Conservation (phyloP, 2,888 invertebrate genomes). For the Alloplasta piceator region DNA sequence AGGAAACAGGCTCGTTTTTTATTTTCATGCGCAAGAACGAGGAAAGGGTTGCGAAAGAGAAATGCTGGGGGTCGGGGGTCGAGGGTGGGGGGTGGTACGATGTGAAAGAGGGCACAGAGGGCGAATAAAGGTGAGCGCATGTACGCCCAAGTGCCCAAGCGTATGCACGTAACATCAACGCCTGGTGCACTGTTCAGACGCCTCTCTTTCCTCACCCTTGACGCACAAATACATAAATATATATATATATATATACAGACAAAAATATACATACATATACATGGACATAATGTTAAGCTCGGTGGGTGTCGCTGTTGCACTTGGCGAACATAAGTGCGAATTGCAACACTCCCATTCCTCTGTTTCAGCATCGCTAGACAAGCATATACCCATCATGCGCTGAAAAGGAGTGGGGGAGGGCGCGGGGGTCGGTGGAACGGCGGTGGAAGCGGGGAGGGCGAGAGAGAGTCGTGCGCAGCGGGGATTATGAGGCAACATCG, state of each 20-base stretch:
- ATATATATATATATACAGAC: neutral
- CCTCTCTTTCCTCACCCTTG: constrained; percentile 12
- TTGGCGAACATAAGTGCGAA: constrained; percentile 88
- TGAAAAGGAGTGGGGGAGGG: no score
- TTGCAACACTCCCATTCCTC: constrained; percentile 87
- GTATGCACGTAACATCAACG: constrained; percentile 47
- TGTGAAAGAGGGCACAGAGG: constrained; percentile 26
- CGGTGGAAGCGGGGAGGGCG: no score
- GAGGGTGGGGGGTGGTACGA: neutral
- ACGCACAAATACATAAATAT: neutral
- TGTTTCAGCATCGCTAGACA: constrained; percentile 80
- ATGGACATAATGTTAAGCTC: constrained; percentile 39
- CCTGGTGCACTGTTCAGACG: constrained; percentile 38
- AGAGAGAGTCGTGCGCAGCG: constrained; percentile 10
- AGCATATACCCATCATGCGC: constrained; percentile 36
- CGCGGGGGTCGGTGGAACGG: no score
- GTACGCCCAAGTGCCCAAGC: constrained; percentile 50
- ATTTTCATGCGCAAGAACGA: constrained; percentile 6
- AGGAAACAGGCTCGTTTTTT: neutral
- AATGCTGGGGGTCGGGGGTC: neutral
- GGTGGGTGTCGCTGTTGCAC: constrained; percentile 83
- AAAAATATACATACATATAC: neutral
- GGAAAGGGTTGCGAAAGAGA: constrained; percentile 1
- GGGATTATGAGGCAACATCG: constrained; percentile 23
- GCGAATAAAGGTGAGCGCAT: constrained; percentile 47